These are phyloP conservation scores for Cephus spinipes DNA, from an alignment of 2,888 invertebrate genomes.

Conservation along the genomic window DNA sequence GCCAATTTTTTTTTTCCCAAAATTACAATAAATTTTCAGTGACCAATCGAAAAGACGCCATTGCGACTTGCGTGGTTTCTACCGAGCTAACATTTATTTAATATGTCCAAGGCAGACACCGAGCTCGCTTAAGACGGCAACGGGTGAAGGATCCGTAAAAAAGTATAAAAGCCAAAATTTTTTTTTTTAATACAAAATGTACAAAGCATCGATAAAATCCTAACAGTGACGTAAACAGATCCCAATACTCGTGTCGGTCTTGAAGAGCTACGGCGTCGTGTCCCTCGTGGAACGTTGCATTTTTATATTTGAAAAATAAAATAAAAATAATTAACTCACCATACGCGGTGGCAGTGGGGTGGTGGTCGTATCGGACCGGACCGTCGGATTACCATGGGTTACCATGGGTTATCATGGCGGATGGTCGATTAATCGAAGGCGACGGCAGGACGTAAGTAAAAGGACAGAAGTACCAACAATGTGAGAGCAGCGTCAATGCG, in stretches of 20 bases:
- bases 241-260: background rate
- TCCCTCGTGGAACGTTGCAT: background rate
- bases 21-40: no score
- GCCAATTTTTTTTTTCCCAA: no score
- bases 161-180: background rate
- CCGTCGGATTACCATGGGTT: constrained; percentile 49
- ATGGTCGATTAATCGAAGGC: constrained; percentile 44
- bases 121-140: constrained; percentile 37
- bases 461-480: constrained; percentile 66
- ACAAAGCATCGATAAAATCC: no score
- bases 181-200: background rate
- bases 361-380: constrained; percentile 55
- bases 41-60: constrained; percentile 20
- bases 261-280: background rate
- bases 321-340: constrained; percentile 56
- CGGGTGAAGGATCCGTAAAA: constrained; percentile 15
- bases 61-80: constrained; percentile 36
- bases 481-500: constrained; percentile 63
- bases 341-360: constrained; percentile 63
- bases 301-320: background rate
- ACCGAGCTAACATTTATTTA: constrained; percentile 51
- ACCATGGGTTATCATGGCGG: constrained; percentile 44
- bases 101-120: constrained; percentile 40
- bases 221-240: no score
- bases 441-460: constrained; percentile 57